Conservation (phyloP, 2,888 invertebrate species). For the Dromius quadrimaculatus region DNA sequence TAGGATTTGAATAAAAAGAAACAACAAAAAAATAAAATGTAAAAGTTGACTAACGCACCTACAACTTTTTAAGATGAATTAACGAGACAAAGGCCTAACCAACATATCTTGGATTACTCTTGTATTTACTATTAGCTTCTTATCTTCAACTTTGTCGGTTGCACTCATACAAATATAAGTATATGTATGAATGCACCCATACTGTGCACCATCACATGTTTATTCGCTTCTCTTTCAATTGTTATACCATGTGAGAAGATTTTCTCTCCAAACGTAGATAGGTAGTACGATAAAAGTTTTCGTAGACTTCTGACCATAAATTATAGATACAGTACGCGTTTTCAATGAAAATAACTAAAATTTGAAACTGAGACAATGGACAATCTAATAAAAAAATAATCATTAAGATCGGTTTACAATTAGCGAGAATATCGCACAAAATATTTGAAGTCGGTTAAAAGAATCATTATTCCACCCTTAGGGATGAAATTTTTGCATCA, state of each 20-base stretch:
- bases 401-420: too few species aligned
- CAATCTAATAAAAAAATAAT: too few species aligned
- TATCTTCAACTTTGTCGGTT: conserved; percentile 24
- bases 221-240: conserved; percentile 9
- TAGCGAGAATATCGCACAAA: too few species aligned
- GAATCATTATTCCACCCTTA: too few species aligned
- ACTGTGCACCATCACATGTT: background rate
- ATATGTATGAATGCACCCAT: background rate
- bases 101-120: conserved; percentile 27
- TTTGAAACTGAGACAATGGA: too few species aligned
- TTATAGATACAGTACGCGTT: too few species aligned
- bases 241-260: conserved; percentile 18
- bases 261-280: conserved; percentile 22
- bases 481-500: too few species aligned
- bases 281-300: conserved; percentile 7
- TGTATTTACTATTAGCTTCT: conserved; percentile 21
- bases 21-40: conserved; percentile 8
- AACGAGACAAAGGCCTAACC: conserved; percentile 12
- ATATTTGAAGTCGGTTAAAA: too few species aligned
- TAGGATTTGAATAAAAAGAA: too few species aligned
- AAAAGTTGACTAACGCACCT: conserved; percentile 20
- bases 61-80: conserved; percentile 8
- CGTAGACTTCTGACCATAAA: too few species aligned
- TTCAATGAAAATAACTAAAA: too few species aligned
- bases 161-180: background rate